Evolutionary conservation across 1,140 invertebrate genomes (phyloP), one percentile per base, ranked within the genome.

Genomic region (Rhizoglyphus robini): DNA sequence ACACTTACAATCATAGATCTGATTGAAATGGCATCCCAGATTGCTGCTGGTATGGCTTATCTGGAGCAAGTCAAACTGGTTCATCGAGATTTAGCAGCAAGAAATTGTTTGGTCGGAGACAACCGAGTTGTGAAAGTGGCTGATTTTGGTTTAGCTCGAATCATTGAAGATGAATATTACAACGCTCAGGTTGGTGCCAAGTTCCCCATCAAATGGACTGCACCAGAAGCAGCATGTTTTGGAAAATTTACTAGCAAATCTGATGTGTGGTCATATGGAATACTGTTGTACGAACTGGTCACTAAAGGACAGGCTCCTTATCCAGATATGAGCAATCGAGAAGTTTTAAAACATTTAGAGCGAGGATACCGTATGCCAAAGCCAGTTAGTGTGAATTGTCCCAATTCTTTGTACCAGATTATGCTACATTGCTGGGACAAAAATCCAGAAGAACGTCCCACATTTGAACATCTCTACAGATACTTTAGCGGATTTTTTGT

Each of bases 161-260:
- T 96, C 23, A 96, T 97, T 68, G 91, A 93, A 84, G 96, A 98
- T 78, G 93, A 98, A 76, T 95, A 98, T 76, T 99, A 99, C 79
- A 94, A 98, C 79, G 96, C 95, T n/a, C 83, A 94, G 74, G 87
- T 94, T 41, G 91, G 92, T 18, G 95, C 95, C 2, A 81, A 94
- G 46, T 96, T 92, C 76, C 90, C 90, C 32, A 96, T 97, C 69
- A 96, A 96, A 78, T 96, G 93, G 93, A 96, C 92, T 38, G 91
- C 93, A 1, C 92, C 92, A 4, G 92, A 98, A 81, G 94, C 96
- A 47, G 94, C 95, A 15, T 96, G 96, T 78, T 96, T 96, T 77
- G 95, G 90, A 77, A 92, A 94, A 80, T 99, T 99, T 81, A 97
- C 94, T 69, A 97, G 97, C 73, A 99, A 99, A 80, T 97, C 94